phyloP scores from a whole-genome alignment of 2,113 vertebrate species.

The Turnix velox region DNA sequence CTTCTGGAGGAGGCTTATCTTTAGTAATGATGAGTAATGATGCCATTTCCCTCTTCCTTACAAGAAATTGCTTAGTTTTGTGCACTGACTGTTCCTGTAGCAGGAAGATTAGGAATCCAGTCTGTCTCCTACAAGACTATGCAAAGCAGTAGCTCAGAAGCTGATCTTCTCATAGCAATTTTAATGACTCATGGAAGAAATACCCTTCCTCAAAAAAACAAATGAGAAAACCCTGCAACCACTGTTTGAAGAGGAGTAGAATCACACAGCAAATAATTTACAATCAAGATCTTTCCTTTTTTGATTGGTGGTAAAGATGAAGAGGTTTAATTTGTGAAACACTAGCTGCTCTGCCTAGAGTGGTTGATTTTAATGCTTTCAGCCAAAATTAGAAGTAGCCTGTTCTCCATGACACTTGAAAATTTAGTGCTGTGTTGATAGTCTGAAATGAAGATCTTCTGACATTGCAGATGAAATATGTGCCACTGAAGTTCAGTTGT shows the following conservation, averaged over 20 bases:
- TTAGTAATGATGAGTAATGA: neutral
- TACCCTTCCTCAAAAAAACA: neutral
- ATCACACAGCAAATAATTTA: neutral
- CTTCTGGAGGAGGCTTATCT: neutral
- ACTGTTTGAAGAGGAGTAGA: neutral
- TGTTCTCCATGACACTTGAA: constrained; percentile 65
- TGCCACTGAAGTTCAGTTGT: constrained; percentile 59
- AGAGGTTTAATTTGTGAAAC: constrained; percentile 48
- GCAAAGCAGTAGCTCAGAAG: neutral
- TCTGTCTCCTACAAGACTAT: neutral
- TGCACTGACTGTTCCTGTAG: neutral
- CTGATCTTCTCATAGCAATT: neutral
- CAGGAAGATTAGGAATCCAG: neutral
- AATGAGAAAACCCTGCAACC: neutral
- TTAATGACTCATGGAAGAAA: neutral
- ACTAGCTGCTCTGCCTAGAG: constrained; percentile 14
- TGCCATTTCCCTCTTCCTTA: neutral
- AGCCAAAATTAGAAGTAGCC: constrained; percentile 58
- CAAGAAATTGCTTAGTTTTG: neutral
- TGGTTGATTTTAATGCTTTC: neutral
- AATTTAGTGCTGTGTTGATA: constrained; percentile 71
- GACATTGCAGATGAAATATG: constrained; percentile 65
- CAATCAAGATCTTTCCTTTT: neutral
- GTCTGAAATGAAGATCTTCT: constrained; percentile 69
- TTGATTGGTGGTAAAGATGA: constrained; percentile 29